Evolutionary conservation across 2,888 invertebrate genomes (phyloP).

Genomic region (Nemotelus pantherinus): DNA sequence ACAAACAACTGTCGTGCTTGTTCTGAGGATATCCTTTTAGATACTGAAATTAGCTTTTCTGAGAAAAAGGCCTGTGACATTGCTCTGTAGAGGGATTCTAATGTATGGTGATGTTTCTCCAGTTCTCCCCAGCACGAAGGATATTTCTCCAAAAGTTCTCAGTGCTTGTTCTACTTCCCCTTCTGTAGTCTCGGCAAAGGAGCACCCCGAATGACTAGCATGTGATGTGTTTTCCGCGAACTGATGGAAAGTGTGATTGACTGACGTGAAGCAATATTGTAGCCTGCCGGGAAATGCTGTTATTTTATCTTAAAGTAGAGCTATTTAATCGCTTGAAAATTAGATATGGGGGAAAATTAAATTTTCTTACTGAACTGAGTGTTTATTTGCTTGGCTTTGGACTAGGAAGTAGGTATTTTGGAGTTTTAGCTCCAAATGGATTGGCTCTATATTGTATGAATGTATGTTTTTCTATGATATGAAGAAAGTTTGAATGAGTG

Average conservation of each 20-base stretch:
- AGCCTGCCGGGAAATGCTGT: constrained; percentile 6
- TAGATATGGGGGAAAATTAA: constrained; percentile 18
- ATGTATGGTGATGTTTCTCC: background rate
- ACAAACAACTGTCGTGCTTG: background rate
- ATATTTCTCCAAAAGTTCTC: background rate
- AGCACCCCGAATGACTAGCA: background rate
- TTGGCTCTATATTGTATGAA: too few species aligned
- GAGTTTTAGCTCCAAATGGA: too few species aligned
- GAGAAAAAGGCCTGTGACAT: background rate
- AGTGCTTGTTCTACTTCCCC: background rate
- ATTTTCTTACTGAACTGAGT: constrained; percentile 8
- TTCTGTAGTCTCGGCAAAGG: background rate
- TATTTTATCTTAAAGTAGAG: constrained; percentile 26
- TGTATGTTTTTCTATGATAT: too few species aligned
- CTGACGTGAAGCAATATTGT: constrained; percentile 18
- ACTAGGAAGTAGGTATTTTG: too few species aligned
- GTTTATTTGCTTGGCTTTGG: background rate
- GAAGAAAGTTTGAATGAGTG: too few species aligned
- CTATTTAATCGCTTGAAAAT: constrained; percentile 34
- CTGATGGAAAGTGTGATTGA: constrained; percentile 9
- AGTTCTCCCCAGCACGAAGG: background rate
- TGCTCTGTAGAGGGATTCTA: constrained; percentile 3
- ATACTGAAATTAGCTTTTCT: constrained; percentile 16
- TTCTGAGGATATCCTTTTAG: constrained; percentile 1
- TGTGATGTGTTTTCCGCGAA: background rate